Evolutionary conservation across 2,113 vertebrate species (phyloP), one percentile per base, ranked within the genome.

Genomic region (Channa maculata): DNA sequence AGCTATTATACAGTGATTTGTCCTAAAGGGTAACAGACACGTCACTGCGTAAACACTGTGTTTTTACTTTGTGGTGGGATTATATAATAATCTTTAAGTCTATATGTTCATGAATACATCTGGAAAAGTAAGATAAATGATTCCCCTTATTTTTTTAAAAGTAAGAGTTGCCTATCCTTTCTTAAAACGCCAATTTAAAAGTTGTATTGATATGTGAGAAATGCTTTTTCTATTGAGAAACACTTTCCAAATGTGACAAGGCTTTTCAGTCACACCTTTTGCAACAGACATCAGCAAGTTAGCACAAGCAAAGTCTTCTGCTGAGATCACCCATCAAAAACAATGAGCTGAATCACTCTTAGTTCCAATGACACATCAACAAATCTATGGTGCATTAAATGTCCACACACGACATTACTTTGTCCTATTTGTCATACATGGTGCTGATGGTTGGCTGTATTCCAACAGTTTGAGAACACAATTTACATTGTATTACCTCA

Each of bases 321-420:
- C 38, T 79, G 51, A 71, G 66, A 73, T 83, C 24, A 77, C 41
- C 48, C 61, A 67, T 45, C 48, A 38, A 59, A 48, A n/a, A 6
- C 39, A 70, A 48, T 59, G 46, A 53, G 38, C 1, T 80, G 64
- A 83, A 76, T 85, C 76, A 80, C 33, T 53, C 14, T 2, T 3
- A 24, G 2, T 57, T 66, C 12, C 38, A 2, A 59, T 60, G 60
- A 84, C 57, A 58, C 67, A 82, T 3, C 39, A 13, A n/a, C 24
- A 4, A 51, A 55, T 15, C 3, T 10, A 2, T 1, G 24, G 11
- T 37, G 13, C 36, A 46, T 57, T 5, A 65, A 13, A 38, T 15
- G 24, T 14, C 50, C 59, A 36, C 65, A 53, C 48, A 54, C 50
- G 10, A 59, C 54, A 11, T 4, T 3, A 0, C 5, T 45, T 6